A percentile compares a stretch with the other conserved stretches of the same genome.
These are phyloP conservation scores for Sitta europaea DNA, from an alignment of 2,113 vertebrate species.

Conservation along the genomic window DNA sequence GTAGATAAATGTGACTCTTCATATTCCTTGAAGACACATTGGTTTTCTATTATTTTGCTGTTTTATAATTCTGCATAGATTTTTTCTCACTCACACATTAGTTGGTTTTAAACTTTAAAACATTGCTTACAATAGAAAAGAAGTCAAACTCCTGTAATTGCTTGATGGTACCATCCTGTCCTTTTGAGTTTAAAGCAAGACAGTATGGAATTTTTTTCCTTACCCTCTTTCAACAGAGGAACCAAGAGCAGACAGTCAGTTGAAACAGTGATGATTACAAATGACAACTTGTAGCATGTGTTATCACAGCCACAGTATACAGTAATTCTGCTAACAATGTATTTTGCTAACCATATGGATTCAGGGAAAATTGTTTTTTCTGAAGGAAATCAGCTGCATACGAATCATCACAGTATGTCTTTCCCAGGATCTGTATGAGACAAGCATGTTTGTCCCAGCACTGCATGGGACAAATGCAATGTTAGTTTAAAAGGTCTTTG, in stretches of 20 bases:
- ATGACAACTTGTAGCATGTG: slow-evolving; percentile 37
- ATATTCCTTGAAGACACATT: not conserved
- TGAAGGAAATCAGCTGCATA: not conserved
- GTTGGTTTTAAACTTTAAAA: not conserved
- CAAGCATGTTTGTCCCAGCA: not conserved
- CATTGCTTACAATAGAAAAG: not conserved
- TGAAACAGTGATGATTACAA: slow-evolving; percentile 38
- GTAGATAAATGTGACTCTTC: not conserved
- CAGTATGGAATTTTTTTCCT: not conserved
- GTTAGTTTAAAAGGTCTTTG: not conserved
- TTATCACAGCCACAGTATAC: not conserved
- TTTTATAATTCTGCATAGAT: not conserved
- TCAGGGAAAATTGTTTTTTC: not conserved
- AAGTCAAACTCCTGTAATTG: not conserved
- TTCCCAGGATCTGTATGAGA: not conserved
- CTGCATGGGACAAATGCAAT: not conserved
- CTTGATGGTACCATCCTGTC: not conserved
- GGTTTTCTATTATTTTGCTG: not conserved
- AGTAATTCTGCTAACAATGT: slow-evolving; percentile 1
- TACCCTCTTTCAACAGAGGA: not conserved
- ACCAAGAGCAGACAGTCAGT: slow-evolving; percentile 11
- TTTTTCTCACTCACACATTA: not conserved
- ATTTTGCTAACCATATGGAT: slow-evolving; percentile 12
- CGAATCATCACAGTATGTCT: not conserved
- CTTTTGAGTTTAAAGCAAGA: not conserved